These are phyloP conservation scores for Bubalus kerabau DNA, from an alignment of 2,113 vertebrate genomes.

Conservation along the genomic window DNA sequence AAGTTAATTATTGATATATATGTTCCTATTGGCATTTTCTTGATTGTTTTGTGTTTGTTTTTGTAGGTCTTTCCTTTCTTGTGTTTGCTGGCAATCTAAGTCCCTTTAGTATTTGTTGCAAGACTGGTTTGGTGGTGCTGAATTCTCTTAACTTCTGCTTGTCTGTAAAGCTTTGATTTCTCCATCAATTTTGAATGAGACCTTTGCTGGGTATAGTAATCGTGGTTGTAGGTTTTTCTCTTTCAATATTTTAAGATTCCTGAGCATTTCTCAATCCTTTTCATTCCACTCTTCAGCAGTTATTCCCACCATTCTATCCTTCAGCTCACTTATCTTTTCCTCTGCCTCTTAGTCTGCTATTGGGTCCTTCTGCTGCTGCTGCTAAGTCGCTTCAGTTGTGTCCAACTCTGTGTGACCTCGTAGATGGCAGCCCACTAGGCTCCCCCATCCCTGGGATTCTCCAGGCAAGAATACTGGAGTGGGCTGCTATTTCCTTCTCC, in stretches of 20 bases:
- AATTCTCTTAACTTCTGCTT: not conserved
- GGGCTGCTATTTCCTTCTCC: too few species aligned
- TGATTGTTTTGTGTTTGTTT: not conserved
- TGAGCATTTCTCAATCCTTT: not conserved
- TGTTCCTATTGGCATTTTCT: not conserved
- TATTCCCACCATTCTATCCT: not conserved
- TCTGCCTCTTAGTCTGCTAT: not conserved
- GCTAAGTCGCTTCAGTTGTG: too few species aligned
- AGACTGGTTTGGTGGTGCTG: not conserved
- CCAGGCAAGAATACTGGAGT: too few species aligned
- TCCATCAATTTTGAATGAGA: not conserved
- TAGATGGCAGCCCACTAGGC: too few species aligned
- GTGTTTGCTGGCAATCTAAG: not conserved
- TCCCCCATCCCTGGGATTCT: too few species aligned
- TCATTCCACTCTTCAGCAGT: not conserved
- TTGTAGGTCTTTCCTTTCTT: not conserved
- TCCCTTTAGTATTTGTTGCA: not conserved
- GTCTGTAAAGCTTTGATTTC: not conserved
- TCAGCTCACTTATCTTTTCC: not conserved
- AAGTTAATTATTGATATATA: not conserved
- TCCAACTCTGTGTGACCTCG: too few species aligned
- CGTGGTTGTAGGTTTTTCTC: not conserved
- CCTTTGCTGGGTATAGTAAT: not conserved
- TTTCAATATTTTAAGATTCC: not conserved
- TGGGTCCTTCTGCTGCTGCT: not conserved